phyloP scores from a whole-genome alignment of 2,113 vertebrate genomes.

The Arothron firmamentum region DNA sequence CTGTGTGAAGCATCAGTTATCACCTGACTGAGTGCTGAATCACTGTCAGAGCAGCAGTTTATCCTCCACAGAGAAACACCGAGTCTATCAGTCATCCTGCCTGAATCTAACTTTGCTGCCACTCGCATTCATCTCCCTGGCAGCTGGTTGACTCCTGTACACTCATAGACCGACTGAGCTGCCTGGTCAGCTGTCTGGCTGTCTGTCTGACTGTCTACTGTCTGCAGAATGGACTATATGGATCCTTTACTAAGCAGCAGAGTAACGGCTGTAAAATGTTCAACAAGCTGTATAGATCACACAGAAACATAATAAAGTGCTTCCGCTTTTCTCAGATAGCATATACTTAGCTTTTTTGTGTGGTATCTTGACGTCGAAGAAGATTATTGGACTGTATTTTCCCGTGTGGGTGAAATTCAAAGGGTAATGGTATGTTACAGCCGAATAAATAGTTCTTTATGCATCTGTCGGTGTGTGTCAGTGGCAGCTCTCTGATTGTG shows the following conservation, averaged over 20 bases:
- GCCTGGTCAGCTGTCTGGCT: constrained; percentile 2
- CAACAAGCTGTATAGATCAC: too few species aligned
- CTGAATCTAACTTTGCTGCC: constrained; percentile 3
- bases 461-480: constrained; percentile 27
- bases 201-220: not conserved
- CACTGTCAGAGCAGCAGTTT: constrained; percentile 17
- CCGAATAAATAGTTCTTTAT: constrained; percentile 45
- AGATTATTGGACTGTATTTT: constrained; percentile 20
- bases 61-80: constrained; percentile 11
- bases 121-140: constrained; percentile 25
- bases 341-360: constrained; percentile 21
- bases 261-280: constrained; percentile 8
- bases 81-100: not conserved
- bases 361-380: constrained; percentile 2
- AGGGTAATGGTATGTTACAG: constrained; percentile 54
- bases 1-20: constrained; percentile 35
- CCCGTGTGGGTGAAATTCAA: constrained; percentile 40
- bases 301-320: constrained; percentile 6
- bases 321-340: constrained; percentile 8
- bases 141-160: constrained; percentile 21
- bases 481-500: constrained; percentile 2
- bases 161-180: constrained; percentile 17
- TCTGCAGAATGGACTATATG: not conserved
- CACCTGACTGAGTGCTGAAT: constrained; percentile 25
- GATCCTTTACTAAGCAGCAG: not conserved